A percentile compares a stretch with the other conserved stretches of the same genome.
Evolutionary conservation across 2,888 invertebrate genomes (phyloP).

Genomic region (Patella depressa): DNA sequence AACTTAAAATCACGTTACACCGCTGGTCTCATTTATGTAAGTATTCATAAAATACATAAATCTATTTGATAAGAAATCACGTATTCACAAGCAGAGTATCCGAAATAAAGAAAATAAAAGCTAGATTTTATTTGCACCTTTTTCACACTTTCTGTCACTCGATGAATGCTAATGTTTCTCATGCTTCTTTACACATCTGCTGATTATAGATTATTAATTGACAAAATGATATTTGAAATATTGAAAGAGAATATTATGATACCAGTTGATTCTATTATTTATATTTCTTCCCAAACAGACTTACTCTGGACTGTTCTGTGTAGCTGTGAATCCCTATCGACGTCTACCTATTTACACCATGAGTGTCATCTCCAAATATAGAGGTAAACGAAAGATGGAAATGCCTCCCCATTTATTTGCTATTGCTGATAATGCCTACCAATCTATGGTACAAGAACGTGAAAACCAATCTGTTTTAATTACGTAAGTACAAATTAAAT

Average conservation of each 20-base stretch:
- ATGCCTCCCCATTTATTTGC: slow-evolving; percentile 99
- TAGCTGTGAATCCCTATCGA: slow-evolving; percentile 99
- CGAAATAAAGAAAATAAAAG: not conserved
- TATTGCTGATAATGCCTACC: slow-evolving; percentile 99
- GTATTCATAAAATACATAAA: slow-evolving; percentile 31
- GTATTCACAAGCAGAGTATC: not conserved
- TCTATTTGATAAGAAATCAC: not conserved
- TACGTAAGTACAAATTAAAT: not conserved
- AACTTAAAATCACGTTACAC: slow-evolving; percentile 67
- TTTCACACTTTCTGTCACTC: not conserved
- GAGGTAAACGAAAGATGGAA: slow-evolving; percentile 99
- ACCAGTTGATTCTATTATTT: not conserved
- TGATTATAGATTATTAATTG: too few species aligned
- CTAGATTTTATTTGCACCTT: not conserved
- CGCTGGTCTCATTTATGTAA: slow-evolving; percentile 68
- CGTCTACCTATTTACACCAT: slow-evolving; percentile 98
- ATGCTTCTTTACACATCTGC: too few species aligned
- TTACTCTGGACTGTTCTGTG: slow-evolving; percentile 99
- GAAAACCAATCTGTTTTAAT: slow-evolving; percentile 46
- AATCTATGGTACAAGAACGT: slow-evolving; percentile 97
- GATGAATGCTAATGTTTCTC: too few species aligned
- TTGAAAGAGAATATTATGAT: not conserved
- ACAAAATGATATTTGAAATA: too few species aligned
- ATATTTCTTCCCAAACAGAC: slow-evolving; percentile 79
- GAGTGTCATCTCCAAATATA: slow-evolving; percentile 96